These are phyloP conservation scores for Mylabris phalerata DNA, from an alignment of 1,140 invertebrate species.

Conservation along the genomic window DNA sequence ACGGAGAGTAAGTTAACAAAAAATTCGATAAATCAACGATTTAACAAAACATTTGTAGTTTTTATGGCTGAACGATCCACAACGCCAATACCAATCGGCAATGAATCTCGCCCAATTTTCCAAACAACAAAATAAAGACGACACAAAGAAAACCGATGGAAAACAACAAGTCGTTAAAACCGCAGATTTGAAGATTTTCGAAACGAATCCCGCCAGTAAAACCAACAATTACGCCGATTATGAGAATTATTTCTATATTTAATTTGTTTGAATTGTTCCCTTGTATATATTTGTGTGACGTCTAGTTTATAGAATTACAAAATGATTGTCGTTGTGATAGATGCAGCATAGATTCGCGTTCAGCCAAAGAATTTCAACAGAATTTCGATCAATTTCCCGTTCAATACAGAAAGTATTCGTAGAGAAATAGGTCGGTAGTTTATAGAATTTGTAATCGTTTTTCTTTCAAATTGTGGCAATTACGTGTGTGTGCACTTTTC, in stretches of 20 bases:
- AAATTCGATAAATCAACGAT: neutral
- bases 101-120: conserved; percentile 27
- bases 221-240: conserved; percentile 49
- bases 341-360: conserved; percentile 8
- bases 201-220: conserved; percentile 38
- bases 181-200: conserved; percentile 34
- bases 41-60: conserved; percentile 28
- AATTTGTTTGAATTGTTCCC: conserved; percentile 14
- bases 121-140: conserved; percentile 34
- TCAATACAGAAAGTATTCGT: no score
- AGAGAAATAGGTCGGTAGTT: no score
- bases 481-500: no score
- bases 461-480: no score
- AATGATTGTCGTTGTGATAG: conserved; percentile 8
- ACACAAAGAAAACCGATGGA: neutral
- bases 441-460: no score
- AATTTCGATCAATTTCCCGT: no score
- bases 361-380: conserved; percentile 4
- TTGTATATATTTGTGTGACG: conserved; percentile 13
- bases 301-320: conserved; percentile 13
- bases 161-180: conserved; percentile 24
- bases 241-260: conserved; percentile 58
- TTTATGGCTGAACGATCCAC: conserved; percentile 34
- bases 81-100: conserved; percentile 27
- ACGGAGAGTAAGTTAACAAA: conserved; percentile 44